phyloP scores from a whole-genome alignment of 37 sponge, comb jelly and placozoan genomes.

The Tethya wilhelma region DNA sequence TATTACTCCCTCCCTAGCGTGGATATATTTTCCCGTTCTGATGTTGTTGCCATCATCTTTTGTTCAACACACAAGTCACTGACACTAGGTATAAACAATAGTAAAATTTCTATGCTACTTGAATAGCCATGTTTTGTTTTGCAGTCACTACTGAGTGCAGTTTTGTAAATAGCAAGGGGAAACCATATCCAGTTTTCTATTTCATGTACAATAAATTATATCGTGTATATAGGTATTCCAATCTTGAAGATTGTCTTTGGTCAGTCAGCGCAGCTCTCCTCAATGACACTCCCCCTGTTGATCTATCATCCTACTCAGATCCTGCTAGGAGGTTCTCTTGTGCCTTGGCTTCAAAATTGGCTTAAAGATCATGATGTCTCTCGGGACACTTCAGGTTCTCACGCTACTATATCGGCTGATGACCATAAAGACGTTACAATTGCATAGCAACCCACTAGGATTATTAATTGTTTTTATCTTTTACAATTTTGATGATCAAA shows the following conservation, averaged over 20 bases:
- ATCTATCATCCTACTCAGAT: conserved; percentile 98
- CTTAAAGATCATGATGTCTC: conserved; percentile 26
- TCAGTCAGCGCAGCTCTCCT: conserved; percentile 67
- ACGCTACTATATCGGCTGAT: not conserved
- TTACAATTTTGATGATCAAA: no score
- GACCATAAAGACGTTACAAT: not conserved
- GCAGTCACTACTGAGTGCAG: not conserved
- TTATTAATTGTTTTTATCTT: no score
- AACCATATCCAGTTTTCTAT: not conserved
- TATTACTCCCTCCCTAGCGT: not conserved
- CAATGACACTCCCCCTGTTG: conserved; percentile 83
- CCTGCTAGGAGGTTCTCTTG: conserved; percentile 89
- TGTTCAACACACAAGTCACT: conserved; percentile 99
- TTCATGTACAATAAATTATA: not conserved
- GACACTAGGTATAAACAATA: conserved; percentile 80
- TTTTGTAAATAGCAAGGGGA: not conserved
- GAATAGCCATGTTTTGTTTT: not conserved
- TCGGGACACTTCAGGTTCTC: not conserved
- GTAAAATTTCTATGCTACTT: not conserved
- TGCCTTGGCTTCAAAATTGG: conserved; percentile 88
- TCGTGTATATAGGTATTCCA: conserved; percentile 81
- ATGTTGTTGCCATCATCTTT: conserved; percentile 86
- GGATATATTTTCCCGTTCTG: conserved; percentile 38
- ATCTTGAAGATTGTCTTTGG: conserved; percentile 93
- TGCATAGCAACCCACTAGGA: not conserved